phyloP scores from a whole-genome alignment of 2,113 vertebrate genomes.

The Xenopus borealis region DNA sequence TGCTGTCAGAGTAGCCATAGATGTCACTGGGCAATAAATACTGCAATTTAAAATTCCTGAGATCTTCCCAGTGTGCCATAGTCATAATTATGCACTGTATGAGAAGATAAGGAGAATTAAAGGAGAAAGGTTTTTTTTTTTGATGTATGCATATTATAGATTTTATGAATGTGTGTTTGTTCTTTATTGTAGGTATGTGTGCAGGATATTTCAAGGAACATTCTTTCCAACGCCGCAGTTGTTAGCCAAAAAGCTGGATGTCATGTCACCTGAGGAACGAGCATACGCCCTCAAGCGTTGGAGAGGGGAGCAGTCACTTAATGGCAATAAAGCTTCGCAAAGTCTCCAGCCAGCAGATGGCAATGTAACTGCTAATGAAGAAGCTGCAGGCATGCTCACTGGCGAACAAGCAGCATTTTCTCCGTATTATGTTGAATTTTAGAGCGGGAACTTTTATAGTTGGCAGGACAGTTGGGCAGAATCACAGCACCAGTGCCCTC shows the following conservation, averaged over 20 bases:
- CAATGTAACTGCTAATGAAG: slow-evolving; percentile 8
- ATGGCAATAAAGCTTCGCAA: background rate
- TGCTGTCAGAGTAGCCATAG: too few relatives aligned
- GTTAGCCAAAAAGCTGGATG: slow-evolving; percentile 62
- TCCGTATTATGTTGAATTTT: background rate
- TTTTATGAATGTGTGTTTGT: too few relatives aligned
- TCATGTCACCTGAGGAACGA: slow-evolving; percentile 49
- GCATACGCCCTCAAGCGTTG: slow-evolving; percentile 55
- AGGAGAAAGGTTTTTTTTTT: too few relatives aligned
- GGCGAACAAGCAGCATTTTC: background rate
- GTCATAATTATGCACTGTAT: too few relatives aligned
- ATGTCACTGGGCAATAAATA: too few relatives aligned
- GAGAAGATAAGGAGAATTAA: too few relatives aligned
- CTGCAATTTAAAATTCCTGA: too few relatives aligned
- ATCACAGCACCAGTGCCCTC: too few relatives aligned
- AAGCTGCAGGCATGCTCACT: slow-evolving; percentile 4
- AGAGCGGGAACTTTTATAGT: too few relatives aligned
- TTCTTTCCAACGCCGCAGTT: slow-evolving; percentile 59
- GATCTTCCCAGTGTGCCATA: too few relatives aligned
- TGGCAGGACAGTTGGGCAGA: too few relatives aligned
- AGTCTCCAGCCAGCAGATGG: slow-evolving; percentile 13
- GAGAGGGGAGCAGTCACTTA: slow-evolving; percentile 37
- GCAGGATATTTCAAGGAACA: slow-evolving; percentile 67
- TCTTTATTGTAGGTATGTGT: slow-evolving; percentile 65
- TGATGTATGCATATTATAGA: too few relatives aligned